Percentiles rank a stretch among this genome's conserved stretches.
phyloP scores from a whole-genome alignment of 2,888 invertebrate species.

The Polietes domitor region DNA sequence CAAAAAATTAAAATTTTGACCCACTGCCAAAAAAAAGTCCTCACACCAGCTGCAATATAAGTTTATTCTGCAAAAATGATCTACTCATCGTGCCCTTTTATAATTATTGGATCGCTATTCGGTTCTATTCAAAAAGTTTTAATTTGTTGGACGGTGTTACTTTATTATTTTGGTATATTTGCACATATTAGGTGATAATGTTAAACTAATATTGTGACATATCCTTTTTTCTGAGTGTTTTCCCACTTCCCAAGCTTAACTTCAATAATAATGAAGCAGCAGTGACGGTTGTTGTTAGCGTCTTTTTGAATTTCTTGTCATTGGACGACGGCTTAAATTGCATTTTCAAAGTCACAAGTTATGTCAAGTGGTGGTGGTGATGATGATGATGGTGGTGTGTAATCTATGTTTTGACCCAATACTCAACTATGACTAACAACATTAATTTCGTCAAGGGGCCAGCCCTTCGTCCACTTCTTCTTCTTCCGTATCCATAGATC shows the following conservation, averaged over 20 bases:
- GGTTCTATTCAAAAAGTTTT: too few relatives aligned
- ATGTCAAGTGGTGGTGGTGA: conserved; percentile 13
- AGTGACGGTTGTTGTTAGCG: too few relatives aligned
- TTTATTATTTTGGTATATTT: too few relatives aligned
- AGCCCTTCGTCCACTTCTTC: neutral
- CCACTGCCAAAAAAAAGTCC: too few relatives aligned
- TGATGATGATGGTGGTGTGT: too few relatives aligned
- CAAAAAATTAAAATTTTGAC: too few relatives aligned
- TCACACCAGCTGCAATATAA: too few relatives aligned
- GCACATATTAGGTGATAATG: too few relatives aligned
- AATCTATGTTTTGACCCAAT: conserved; percentile 59
- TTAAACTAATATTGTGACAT: neutral
- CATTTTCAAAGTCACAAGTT: conserved; percentile 57
- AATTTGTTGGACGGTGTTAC: too few relatives aligned
- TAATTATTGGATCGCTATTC: too few relatives aligned
- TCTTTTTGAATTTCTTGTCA: conserved; percentile 12
- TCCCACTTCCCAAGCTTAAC: neutral
- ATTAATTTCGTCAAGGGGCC: conserved; percentile 56
- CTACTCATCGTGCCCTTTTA: too few relatives aligned
- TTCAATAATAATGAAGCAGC: neutral
- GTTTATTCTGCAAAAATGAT: too few relatives aligned
- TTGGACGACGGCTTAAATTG: conserved; percentile 42
- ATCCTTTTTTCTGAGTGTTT: neutral
- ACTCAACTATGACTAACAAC: conserved; percentile 47
- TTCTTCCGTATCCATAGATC: neutral